phyloP scores from a whole-genome alignment of 2,113 vertebrate species.

The Eulemur macaco region DNA sequence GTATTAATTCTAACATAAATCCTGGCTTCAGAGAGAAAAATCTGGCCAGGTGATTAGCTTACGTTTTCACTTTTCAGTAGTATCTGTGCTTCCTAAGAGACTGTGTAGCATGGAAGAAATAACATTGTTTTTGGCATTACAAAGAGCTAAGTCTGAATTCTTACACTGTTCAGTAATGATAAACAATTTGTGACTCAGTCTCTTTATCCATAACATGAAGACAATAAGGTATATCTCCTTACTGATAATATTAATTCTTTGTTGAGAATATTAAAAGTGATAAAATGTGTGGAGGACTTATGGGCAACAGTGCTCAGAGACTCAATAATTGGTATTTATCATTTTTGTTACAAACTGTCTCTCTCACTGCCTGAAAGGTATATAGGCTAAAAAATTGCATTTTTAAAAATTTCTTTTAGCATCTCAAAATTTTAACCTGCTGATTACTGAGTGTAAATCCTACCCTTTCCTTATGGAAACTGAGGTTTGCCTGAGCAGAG shows the following conservation, averaged over 20 bases:
- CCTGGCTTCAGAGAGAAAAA: neutral
- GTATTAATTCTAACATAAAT: accelerated
- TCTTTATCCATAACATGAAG: neutral
- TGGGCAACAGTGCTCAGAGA: neutral
- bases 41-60: neutral
- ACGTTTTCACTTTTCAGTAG: neutral
- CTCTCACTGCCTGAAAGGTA: neutral
- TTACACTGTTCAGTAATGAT: neutral
- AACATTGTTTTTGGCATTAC: neutral
- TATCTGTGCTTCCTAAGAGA: neutral
- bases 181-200: neutral
- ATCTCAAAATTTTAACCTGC: neutral
- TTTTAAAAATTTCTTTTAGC: neutral
- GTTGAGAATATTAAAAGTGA: neutral
- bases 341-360: neutral
- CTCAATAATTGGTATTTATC: neutral
- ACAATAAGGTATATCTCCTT: neutral
- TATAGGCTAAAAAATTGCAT: neutral
- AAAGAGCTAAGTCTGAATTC: neutral
- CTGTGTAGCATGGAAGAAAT: neutral
- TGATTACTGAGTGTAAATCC: neutral
- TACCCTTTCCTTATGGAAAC: neutral
- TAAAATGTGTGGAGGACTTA: accelerated
- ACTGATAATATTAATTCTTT: neutral
- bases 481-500: neutral